phyloP scores from a whole-genome alignment of 1,140 invertebrate species.

The Tetramorium alpestre region DNA sequence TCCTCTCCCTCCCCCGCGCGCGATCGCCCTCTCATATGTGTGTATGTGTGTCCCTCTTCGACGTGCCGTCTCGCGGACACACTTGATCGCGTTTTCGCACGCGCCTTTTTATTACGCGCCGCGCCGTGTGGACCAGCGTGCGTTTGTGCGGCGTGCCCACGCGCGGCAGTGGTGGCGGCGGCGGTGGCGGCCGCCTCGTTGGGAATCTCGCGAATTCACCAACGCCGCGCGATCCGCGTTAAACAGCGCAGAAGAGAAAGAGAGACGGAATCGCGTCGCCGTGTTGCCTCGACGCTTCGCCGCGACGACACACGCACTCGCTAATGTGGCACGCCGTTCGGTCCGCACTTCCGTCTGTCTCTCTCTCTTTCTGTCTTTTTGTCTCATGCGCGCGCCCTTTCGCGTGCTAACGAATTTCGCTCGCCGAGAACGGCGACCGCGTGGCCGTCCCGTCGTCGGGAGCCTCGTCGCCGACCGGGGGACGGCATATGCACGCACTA shows the following conservation, averaged over 20 bases:
- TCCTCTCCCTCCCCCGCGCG: background rate
- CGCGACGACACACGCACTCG: conserved; percentile 60
- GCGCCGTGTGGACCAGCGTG: background rate
- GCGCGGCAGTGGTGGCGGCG: background rate
- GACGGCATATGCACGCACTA: conserved; percentile 55
- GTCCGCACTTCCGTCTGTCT: conserved; percentile 27
- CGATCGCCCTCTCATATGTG: background rate
- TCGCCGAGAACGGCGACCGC: conserved; percentile 51
- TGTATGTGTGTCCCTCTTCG: background rate
- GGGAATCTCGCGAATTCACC: background rate
- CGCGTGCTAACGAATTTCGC: conserved; percentile 17
- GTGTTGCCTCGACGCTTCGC: conserved; percentile 56
- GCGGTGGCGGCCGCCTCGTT: too few species aligned
- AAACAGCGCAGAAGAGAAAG: background rate
- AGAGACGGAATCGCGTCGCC: conserved; percentile 30
- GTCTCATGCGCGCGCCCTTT: background rate
- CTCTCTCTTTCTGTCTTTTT: conserved; percentile 29
- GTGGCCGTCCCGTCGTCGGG: conserved; percentile 54
- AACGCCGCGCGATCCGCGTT: background rate
- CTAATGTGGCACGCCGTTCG: conserved; percentile 58
- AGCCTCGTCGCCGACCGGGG: conserved; percentile 34
- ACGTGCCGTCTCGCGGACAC: background rate
- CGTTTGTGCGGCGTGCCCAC: background rate
- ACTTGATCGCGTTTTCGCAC: background rate
- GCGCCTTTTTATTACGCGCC: conserved; percentile 18